These are phyloP conservation scores for Gymnocypris eckloni DNA, from an alignment of 2,797 vertebrate genomes.

Conservation along the genomic window DNA sequence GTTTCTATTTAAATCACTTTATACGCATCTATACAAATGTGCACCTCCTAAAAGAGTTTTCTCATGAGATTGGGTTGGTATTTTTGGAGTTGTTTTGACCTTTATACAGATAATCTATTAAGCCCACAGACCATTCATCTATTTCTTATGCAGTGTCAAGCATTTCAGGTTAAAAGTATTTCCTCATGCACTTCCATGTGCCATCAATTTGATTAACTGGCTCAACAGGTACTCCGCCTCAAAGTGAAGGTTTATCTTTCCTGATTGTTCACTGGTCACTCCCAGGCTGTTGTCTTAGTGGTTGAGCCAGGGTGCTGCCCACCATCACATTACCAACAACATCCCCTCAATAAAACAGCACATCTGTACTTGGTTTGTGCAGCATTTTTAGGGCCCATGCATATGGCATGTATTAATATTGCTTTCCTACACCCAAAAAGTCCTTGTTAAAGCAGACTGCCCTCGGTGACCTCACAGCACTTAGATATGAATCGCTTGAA, in stretches of 20 bases:
- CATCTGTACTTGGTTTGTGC: slow-evolving; percentile 78
- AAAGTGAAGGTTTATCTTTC: slow-evolving; percentile 1
- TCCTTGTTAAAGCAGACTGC: not conserved
- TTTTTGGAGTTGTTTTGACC: not conserved
- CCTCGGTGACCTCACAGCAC: slow-evolving; percentile 31
- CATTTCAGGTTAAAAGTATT: not conserved
- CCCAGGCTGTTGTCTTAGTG: slow-evolving; percentile 55
- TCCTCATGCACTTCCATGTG: not conserved
- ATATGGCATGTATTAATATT: slow-evolving; percentile 56
- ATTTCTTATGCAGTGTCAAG: not conserved
- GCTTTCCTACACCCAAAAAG: slow-evolving; percentile 21
- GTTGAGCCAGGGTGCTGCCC: slow-evolving; percentile 64
- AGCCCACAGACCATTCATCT: not conserved
- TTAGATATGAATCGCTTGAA: not conserved
- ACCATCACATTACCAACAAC: slow-evolving; percentile 20
- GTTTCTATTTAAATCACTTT: not conserved
- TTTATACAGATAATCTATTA: not conserved
- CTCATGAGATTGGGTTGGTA: too few species aligned
- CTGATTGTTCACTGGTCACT: not conserved
- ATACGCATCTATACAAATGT: not conserved
- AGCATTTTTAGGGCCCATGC: slow-evolving; percentile 31
- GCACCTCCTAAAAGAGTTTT: not conserved
- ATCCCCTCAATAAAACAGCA: slow-evolving; percentile 29
- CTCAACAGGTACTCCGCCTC: slow-evolving; percentile 61
- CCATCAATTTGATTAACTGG: not conserved